Conservation (phyloP, 2,797 vertebrate species). For the Ciconia nigra region DNA sequence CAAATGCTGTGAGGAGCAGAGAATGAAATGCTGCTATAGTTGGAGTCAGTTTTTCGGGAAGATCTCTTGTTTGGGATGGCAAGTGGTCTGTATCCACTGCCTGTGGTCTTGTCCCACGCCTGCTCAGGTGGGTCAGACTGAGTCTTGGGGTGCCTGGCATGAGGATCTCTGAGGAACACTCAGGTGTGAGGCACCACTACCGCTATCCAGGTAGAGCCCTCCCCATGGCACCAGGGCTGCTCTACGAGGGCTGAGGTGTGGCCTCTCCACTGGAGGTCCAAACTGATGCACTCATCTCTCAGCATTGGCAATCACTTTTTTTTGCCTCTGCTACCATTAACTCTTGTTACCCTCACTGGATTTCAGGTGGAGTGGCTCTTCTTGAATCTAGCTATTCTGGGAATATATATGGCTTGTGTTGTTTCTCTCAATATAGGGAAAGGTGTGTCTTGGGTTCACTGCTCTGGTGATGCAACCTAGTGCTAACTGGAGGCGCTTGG, state of each 20-base stretch:
- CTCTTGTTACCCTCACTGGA: neutral
- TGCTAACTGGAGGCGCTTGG: rapidly evolving
- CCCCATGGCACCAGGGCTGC: neutral
- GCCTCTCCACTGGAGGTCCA: neutral
- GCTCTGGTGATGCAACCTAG: neutral
- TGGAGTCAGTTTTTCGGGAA: neutral
- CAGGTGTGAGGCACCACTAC: too few species aligned
- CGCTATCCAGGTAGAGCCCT: neutral
- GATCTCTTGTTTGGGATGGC: neutral
- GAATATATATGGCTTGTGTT: rapidly evolving
- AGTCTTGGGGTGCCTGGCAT: rapidly evolving
- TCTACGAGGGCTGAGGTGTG: rapidly evolving
- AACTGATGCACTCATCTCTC: neutral
- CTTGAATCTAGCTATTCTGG: neutral
- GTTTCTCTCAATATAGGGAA: rapidly evolving
- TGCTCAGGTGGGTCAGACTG: neutral
- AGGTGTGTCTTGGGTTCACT: neutral
- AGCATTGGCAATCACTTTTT: neutral
- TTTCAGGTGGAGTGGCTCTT: neutral
- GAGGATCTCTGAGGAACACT: neutral
- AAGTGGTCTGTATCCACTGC: rapidly evolving
- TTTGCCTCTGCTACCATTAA: neutral
- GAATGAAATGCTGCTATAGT: rapidly evolving
- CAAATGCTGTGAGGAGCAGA: neutral
- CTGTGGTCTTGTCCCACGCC: neutral